phyloP scores from a whole-genome alignment of 2,797 vertebrate species.

The Otolemur crassicaudatus region DNA sequence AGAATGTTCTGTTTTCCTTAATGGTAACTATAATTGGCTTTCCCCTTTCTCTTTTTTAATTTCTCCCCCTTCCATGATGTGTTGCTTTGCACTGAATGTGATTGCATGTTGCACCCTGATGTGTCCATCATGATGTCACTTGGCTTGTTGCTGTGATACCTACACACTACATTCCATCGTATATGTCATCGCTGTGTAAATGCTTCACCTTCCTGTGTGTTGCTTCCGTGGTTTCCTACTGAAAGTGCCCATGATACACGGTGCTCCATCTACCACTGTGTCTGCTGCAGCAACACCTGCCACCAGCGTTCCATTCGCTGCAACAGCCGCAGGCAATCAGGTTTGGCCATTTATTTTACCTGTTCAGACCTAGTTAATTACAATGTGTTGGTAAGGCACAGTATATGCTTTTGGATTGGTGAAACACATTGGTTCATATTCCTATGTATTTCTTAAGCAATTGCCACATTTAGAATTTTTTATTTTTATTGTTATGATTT shows the following conservation, averaged over 20 bases:
- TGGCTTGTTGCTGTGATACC: slow-evolving; percentile 96
- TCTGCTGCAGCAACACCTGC: slow-evolving; percentile 97
- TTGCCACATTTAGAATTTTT: slow-evolving; percentile 68
- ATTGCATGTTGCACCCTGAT: slow-evolving; percentile 94
- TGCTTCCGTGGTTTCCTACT: slow-evolving; percentile 97
- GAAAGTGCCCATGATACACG: slow-evolving; percentile 99
- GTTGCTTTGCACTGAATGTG: slow-evolving; percentile 91
- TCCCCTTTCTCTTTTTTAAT: slow-evolving; percentile 89
- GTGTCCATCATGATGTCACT: slow-evolving; percentile 94
- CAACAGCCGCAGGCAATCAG: slow-evolving; percentile 98
- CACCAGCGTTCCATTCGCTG: slow-evolving; percentile 98
- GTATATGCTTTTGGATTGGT: slow-evolving; percentile 74
- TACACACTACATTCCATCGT: slow-evolving; percentile 90
- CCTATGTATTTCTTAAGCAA: background rate
- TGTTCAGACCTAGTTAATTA: slow-evolving; percentile 88
- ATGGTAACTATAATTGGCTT: slow-evolving; percentile 92
- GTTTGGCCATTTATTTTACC: slow-evolving; percentile 96
- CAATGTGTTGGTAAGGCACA: slow-evolving; percentile 68
- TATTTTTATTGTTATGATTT: background rate
- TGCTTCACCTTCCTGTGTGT: slow-evolving; percentile 93
- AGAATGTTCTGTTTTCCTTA: slow-evolving; percentile 90
- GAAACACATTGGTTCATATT: slow-evolving; percentile 28
- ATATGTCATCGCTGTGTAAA: slow-evolving; percentile 94
- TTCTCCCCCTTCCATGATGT: slow-evolving; percentile 85
- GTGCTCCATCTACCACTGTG: slow-evolving; percentile 98